Conservation (phyloP, 2,113 vertebrate genomes). For the Mus musculus region GRCm39 chr19:28148001-28148500, state of each 20-base stretch:
- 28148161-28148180: not conserved
- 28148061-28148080: not conserved
- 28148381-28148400: not conserved
- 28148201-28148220: not conserved
- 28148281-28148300: not conserved
- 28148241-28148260: not conserved
- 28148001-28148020: not conserved
- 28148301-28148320: not conserved
- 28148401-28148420: not conserved
- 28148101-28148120: not conserved
- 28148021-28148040: not conserved
- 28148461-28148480: not conserved
- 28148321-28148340: not conserved
- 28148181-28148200: not conserved
- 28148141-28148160: not conserved
- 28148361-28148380: not conserved
- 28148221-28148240: not conserved
- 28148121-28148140: not conserved
- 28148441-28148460: not conserved
- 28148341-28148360: not conserved
- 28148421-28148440: not conserved
- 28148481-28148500: not conserved
- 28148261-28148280: not conserved
- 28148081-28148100: not conserved
- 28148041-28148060: slow-evolving; percentile 1